Evolutionary conservation across 2,888 invertebrate genomes (phyloP).

Genomic region (Aspidiotus destructor): DNA sequence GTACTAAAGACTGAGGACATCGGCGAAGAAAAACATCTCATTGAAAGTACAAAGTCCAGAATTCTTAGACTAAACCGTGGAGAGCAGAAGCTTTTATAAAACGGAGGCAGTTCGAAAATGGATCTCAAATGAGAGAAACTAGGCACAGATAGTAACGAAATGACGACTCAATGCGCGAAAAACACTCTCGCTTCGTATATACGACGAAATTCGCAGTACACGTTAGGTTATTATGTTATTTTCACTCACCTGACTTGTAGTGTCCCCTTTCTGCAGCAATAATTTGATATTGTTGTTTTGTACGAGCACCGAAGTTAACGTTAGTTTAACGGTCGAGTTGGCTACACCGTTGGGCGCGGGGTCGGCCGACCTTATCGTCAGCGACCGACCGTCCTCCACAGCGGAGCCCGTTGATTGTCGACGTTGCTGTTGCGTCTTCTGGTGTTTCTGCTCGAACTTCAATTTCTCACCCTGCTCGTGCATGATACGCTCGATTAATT

Average conservation of each 20-base stretch:
- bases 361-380: neutral
- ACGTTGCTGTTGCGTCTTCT: constrained; percentile 10
- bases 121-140: too few relatives aligned
- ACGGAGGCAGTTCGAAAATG: too few relatives aligned
- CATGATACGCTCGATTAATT: constrained; percentile 67
- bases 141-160: too few relatives aligned
- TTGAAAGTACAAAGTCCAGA: too few relatives aligned
- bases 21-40: too few relatives aligned
- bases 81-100: too few relatives aligned
- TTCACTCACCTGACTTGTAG: constrained; percentile 12
- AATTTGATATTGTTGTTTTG: constrained; percentile 24
- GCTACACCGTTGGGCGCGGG: constrained; percentile 14
- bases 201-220: too few relatives aligned
- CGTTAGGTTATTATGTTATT: neutral
- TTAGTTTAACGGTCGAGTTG: constrained; percentile 26
- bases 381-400: constrained; percentile 10
- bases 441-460: constrained; percentile 19
- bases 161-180: too few relatives aligned
- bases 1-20: too few relatives aligned
- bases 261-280: constrained; percentile 22
- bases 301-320: constrained; percentile 18
- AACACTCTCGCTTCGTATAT: too few relatives aligned
- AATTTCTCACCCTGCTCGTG: constrained; percentile 41
- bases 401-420: constrained; percentile 23
- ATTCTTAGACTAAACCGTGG: too few relatives aligned